Percentiles rank a stretch among this genome's conserved stretches.
These are phyloP conservation scores for Lottia scabra DNA, from an alignment of 2,888 invertebrate species.

Conservation along the genomic window DNA sequence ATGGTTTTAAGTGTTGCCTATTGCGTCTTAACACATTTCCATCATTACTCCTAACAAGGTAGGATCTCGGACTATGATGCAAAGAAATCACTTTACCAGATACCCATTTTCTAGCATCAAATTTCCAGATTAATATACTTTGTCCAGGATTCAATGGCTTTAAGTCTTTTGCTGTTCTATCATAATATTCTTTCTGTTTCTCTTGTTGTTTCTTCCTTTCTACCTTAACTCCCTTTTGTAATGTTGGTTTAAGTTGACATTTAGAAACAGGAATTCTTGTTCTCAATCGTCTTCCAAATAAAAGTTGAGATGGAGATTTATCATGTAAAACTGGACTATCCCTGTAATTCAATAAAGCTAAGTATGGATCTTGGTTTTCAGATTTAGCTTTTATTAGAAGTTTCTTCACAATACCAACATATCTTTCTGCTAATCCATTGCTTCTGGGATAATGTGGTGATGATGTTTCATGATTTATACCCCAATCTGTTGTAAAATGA, in stretches of 20 bases:
- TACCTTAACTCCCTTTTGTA: background rate
- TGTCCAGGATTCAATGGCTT: background rate
- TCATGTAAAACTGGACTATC: background rate
- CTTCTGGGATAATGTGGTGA: constrained; percentile 5
- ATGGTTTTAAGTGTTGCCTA: background rate
- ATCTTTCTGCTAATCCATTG: constrained; percentile 5
- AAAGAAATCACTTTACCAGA: background rate
- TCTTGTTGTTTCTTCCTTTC: background rate
- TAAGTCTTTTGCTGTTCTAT: background rate
- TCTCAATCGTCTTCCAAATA: background rate
- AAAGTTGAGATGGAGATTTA: background rate
- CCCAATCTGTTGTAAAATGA: background rate
- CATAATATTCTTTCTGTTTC: constrained; percentile 3
- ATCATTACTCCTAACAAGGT: background rate
- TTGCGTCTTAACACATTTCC: background rate
- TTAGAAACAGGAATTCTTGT: background rate
- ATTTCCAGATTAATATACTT: background rate
- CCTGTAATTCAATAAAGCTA: constrained; percentile 1
- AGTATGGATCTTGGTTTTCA: background rate
- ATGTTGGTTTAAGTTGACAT: constrained; percentile 2
- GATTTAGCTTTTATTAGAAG: background rate
- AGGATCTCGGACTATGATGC: background rate
- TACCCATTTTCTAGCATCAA: background rate
- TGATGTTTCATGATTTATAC: background rate
- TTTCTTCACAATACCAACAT: constrained; percentile 5